Evolutionary conservation across 2,113 vertebrate genomes (phyloP).

Genomic region (Tyrannus savana): DNA sequence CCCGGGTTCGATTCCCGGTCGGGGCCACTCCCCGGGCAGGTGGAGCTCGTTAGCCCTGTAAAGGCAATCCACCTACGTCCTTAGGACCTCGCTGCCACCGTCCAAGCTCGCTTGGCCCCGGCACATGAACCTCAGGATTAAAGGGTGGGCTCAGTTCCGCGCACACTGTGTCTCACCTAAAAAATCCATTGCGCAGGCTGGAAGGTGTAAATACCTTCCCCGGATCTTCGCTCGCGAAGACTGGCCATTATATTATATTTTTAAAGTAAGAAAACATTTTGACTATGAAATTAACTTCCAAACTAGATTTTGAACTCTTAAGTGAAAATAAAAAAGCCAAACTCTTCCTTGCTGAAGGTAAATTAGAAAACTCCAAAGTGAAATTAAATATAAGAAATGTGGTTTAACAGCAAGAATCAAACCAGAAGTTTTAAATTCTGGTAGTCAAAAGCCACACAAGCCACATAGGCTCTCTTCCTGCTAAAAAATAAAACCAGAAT

Average conservation of each 20-base stretch:
- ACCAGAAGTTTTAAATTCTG: not conserved
- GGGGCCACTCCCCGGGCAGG: no score
- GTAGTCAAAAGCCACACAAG: not conserved
- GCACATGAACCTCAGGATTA: no score
- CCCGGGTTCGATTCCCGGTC: no score
- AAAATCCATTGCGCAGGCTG: no score
- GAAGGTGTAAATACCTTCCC: no score
- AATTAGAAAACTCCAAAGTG: not conserved
- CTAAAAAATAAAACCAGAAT: not conserved
- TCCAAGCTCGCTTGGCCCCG: no score
- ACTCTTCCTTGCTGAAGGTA: not conserved
- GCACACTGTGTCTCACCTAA: no score
- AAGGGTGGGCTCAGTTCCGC: no score
- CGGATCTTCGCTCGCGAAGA: no score
- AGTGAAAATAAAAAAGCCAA: not conserved
- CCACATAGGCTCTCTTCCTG: not conserved
- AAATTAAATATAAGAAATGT: not conserved
- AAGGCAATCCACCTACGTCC: no score
- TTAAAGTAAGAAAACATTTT: not conserved
- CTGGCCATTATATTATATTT: not conserved
- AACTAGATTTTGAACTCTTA: not conserved
- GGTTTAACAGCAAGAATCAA: not conserved
- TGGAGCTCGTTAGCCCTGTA: no score
- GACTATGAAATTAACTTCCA: not conserved
- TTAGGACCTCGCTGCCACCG: no score